Evolutionary conservation across 2,888 invertebrate genomes (phyloP).

Genomic region (Dasysyrphus albostriatus): DNA sequence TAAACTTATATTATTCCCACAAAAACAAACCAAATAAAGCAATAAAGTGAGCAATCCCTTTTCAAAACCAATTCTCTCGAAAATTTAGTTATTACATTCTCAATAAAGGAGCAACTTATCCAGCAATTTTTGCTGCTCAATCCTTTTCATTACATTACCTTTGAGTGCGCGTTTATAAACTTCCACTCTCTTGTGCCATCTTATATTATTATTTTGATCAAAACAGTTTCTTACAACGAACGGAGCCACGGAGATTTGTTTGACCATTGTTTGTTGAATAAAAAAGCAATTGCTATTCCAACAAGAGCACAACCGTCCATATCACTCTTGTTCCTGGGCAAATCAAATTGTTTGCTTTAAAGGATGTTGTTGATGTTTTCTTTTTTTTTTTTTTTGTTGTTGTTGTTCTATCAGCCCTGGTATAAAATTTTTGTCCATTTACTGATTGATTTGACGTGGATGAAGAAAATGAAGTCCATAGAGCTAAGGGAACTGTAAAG

Average conservation of each 20-base stretch:
- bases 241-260: conserved; percentile 22
- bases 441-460: conserved; percentile 65
- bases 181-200: conserved; percentile 1
- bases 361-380: conserved; percentile 14
- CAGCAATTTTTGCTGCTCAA: conserved; percentile 14
- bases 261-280: conserved; percentile 56
- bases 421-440: conserved; percentile 58
- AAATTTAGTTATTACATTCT: conserved; percentile 10
- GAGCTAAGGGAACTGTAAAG: not conserved
- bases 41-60: conserved; percentile 12
- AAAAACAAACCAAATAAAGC: not conserved
- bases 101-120: conserved; percentile 3
- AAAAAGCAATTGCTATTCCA: conserved; percentile 51
- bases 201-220: conserved; percentile 35
- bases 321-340: conserved; percentile 50
- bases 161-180: conserved; percentile 15
- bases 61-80: conserved; percentile 18
- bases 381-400: not conserved
- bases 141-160: conserved; percentile 33
- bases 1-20: not conserved
- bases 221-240: conserved; percentile 7
- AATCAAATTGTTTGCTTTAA: conserved; percentile 61
- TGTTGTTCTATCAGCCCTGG: not conserved
- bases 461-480: conserved; percentile 39
- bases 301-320: conserved; percentile 27